These are phyloP conservation scores for Perithous albicinctus DNA, from an alignment of 2,888 invertebrate species.

Conservation along the genomic window DNA sequence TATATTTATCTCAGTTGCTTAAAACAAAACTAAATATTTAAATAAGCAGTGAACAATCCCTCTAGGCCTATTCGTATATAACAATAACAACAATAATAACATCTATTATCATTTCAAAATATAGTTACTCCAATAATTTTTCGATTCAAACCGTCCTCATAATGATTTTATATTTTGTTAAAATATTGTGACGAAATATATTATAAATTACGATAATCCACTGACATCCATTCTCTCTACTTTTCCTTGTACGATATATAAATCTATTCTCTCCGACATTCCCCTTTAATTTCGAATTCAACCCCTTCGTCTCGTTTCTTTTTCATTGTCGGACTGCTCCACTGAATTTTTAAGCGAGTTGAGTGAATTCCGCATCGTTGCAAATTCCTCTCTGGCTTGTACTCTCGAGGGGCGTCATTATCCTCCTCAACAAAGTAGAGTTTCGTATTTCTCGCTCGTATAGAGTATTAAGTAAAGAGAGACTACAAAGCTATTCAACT, in stretches of 20 bases:
- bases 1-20: no score
- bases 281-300: constrained; percentile 53
- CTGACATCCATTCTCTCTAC: not conserved
- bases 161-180: not conserved
- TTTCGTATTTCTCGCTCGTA: not conserved
- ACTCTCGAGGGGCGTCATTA: constrained; percentile 16
- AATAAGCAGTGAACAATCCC: no score
- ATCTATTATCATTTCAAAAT: not conserved
- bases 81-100: not conserved
- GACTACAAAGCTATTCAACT: constrained; percentile 28
- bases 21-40: no score
- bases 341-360: constrained; percentile 42
- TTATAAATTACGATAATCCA: not conserved
- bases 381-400: constrained; percentile 29
- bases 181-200: not conserved
- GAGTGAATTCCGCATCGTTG: constrained; percentile 43
- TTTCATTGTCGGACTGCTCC: constrained; percentile 25
- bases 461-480: not conserved
- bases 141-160: no score
- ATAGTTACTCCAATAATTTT: not conserved
- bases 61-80: not conserved
- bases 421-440: not conserved
- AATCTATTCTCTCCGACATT: constrained; percentile 24
- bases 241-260: not conserved
- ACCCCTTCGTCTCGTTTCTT: constrained; percentile 37